phyloP scores from a whole-genome alignment of 1,140 invertebrate genomes.

The Ostrea edulis region DNA sequence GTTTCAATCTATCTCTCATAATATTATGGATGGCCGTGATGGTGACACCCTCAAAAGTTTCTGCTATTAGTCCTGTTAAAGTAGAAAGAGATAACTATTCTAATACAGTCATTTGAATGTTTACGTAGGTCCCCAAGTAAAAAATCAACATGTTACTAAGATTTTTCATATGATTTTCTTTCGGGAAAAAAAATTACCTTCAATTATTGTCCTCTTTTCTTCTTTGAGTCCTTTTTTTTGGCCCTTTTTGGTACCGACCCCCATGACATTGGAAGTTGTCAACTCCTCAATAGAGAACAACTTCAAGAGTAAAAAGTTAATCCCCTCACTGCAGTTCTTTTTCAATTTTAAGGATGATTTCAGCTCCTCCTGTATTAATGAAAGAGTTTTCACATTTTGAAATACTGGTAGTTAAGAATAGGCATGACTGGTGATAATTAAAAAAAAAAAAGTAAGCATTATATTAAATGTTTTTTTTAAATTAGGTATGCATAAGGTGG shows the following conservation, averaged over 20 bases:
- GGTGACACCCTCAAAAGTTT: neutral
- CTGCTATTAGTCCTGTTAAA: conserved; percentile 1
- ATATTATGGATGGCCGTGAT: neutral
- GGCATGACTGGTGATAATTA: too few species aligned
- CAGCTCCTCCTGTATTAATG: too few species aligned
- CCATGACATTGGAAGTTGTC: neutral
- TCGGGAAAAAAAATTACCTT: neutral
- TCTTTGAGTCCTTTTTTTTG: neutral
- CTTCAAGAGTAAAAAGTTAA: too few species aligned
- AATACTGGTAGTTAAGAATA: too few species aligned
- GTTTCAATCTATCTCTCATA: neutral
- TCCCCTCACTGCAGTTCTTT: too few species aligned
- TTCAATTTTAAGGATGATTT: too few species aligned
- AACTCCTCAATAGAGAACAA: too few species aligned
- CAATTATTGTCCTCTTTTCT: neutral
- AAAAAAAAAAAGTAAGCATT: too few species aligned
- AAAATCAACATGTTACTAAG: too few species aligned
- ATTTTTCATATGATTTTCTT: neutral
- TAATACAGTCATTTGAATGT: neutral
- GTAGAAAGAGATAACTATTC: neutral
- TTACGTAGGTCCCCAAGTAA: neutral
- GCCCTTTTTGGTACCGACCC: neutral
- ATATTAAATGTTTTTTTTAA: too few species aligned
- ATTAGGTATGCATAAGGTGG: too few species aligned
- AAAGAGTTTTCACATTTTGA: too few species aligned